These are phyloP conservation scores for Leucozona laternaria DNA, from an alignment of 2,888 invertebrate species.

Conservation along the genomic window DNA sequence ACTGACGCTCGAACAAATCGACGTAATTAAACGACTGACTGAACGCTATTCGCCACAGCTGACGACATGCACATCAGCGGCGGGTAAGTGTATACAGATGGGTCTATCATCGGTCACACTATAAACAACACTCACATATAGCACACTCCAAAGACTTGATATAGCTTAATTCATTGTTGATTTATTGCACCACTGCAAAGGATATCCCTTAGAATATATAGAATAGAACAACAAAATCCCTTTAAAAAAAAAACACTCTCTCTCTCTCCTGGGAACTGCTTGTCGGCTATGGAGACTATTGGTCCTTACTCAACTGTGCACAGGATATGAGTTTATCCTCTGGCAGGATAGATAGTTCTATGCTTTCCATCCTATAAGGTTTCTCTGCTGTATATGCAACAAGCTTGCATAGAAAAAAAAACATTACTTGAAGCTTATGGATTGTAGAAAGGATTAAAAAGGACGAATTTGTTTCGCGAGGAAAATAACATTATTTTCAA, in stretches of 20 bases:
- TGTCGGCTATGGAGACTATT: constrained; percentile 51
- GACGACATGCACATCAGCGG: constrained; percentile 87
- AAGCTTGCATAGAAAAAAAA: constrained; percentile 49
- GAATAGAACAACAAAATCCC: constrained; percentile 48
- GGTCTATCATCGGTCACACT: constrained; percentile 20
- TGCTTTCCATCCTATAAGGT: neutral
- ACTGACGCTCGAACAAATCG: constrained; percentile 89
- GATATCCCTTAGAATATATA: constrained; percentile 12
- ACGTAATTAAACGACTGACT: constrained; percentile 88
- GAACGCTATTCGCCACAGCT: constrained; percentile 87
- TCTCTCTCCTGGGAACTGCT: constrained; percentile 22
- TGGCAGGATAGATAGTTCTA: neutral
- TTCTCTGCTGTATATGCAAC: neutral
- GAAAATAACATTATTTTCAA: constrained; percentile 65
- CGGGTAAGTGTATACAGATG: constrained; percentile 85
- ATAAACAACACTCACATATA: neutral
- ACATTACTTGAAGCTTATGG: constrained; percentile 13
- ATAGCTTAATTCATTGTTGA: constrained; percentile 59
- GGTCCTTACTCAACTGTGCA: constrained; percentile 62
- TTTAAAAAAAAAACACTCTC: constrained; percentile 4
- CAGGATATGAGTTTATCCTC: constrained; percentile 65
- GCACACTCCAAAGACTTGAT: neutral
- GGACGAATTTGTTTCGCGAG: constrained; percentile 14
- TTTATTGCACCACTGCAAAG: constrained; percentile 59
- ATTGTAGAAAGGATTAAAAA: constrained; percentile 12